phyloP scores from a whole-genome alignment of 2,888 invertebrate genomes.

The Calephelis perditalis region DNA sequence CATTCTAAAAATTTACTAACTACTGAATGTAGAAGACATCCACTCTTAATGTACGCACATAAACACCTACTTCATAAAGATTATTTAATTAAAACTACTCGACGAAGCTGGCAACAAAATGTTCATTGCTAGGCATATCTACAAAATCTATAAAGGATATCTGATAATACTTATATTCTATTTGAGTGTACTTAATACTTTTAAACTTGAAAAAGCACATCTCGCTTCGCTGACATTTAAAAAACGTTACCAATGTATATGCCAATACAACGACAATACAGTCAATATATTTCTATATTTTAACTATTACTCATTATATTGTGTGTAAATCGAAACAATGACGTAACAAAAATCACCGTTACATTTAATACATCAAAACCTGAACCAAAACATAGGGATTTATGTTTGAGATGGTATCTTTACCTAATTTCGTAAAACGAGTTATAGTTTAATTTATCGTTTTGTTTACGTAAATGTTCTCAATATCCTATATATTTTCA shows the following conservation, averaged over 20 bases:
- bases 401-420: too few relatives aligned
- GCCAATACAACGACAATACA: neutral
- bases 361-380: too few relatives aligned
- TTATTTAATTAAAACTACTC: constrained; percentile 69
- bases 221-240: neutral
- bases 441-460: too few relatives aligned
- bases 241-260: neutral
- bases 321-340: too few relatives aligned
- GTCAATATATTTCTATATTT: neutral
- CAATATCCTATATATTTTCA: too few relatives aligned
- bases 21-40: constrained; percentile 69
- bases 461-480: too few relatives aligned
- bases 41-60: constrained; percentile 65
- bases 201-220: constrained; percentile 1
- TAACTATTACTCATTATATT: too few relatives aligned
- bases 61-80: constrained; percentile 68
- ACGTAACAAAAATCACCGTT: too few relatives aligned
- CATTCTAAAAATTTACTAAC: constrained; percentile 77
- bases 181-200: constrained; percentile 14
- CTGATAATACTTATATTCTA: constrained; percentile 14
- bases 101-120: constrained; percentile 52
- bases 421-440: too few relatives aligned
- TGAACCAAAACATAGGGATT: too few relatives aligned
- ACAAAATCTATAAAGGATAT: constrained; percentile 14
- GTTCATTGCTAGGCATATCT: constrained; percentile 13